These are phyloP conservation scores for Pelmatolapia mariae DNA, from an alignment of 2,113 vertebrate species.

Conservation along the genomic window DNA sequence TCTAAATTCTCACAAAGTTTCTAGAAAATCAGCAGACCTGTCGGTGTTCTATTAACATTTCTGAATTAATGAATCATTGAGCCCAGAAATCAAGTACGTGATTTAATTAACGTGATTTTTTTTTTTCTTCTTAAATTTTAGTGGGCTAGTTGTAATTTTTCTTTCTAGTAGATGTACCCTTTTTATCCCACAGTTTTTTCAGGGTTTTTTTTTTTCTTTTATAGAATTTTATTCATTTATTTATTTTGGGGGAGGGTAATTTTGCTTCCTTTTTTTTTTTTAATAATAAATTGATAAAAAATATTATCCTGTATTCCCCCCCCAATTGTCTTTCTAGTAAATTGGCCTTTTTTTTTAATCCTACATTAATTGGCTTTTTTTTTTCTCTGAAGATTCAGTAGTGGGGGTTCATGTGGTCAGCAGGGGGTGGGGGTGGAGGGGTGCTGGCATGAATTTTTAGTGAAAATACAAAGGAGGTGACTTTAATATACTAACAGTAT, in stretches of 20 bases:
- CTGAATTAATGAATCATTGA: not conserved
- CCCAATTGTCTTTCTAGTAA: no score
- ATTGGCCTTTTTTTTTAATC: no score
- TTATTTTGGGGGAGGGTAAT: not conserved
- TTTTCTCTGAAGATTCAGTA: no score
- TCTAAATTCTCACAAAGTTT: not conserved
- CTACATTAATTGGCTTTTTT: no score
- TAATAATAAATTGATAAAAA: no score
- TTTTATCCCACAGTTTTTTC: not conserved
- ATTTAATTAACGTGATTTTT: not conserved
- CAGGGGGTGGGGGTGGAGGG: no score
- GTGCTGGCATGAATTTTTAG: not conserved
- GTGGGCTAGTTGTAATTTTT: not conserved
- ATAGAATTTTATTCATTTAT: not conserved
- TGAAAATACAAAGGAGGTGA: not conserved
- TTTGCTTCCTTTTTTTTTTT: not conserved
- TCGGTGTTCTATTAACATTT: not conserved
- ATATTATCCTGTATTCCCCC: no score
- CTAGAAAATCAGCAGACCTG: fast-evolving
- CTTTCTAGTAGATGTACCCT: not conserved
- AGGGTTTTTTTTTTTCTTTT: no score
- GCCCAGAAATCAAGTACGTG: not conserved
- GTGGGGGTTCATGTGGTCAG: no score
- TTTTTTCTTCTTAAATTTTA: fast-evolving
- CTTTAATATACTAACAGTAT: not conserved